Base-by-base conservation (phyloP, 2,888 invertebrate species). In the Thysanoteuthis rhombus region DNA sequence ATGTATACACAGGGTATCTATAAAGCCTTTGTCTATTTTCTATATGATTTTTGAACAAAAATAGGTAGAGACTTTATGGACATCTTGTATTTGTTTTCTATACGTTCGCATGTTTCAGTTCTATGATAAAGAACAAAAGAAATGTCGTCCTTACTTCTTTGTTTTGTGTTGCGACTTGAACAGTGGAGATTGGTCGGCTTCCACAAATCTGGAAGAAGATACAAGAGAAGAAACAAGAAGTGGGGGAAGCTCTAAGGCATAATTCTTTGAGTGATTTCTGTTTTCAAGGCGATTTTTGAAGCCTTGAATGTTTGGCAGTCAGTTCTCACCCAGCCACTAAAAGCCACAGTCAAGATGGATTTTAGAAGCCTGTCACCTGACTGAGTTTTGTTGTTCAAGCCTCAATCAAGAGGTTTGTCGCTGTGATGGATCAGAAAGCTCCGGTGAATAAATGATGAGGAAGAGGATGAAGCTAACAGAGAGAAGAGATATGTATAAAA, bases 91-190 rank as follows among this genome's bases (percentile, higher is more conserved):
- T n/a, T 25, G 47, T 52, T 22, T 52, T 52, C 28, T 52, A 52
- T 52, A 52, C 25, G 25, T 52, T 52, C 19, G 2, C 25, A 25
- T 52, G 25, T 22, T 25, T 52, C 5, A 25, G 52, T 25, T 52
- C 22, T 52, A 5, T 22, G 5, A 52, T 25, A 52, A 25, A 52
- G 22, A n/a, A 75, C 12, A 75, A 75, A n/a, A 5, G n/a, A n/a
- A n/a, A n/a, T n/a, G n/a, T n/a, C n/a, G 75, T 75, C 19, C 36
- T 75, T 75, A 75, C 75, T 75, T 75, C 75, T 75, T 75, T 75
- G 75, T 75, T 75, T 75, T 75, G 75, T 75, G 75, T 75, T n/a
- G 75, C 75, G n/a, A 75, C n/a, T 75, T 75, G 75, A 75, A 75
- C n/a, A 2, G 12, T 36, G 10, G n/a, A 19, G 16, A 75, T 75